Base-by-base conservation (phyloP, 64 coral and sea anemone species). In the Acropora tenuis region DNA sequence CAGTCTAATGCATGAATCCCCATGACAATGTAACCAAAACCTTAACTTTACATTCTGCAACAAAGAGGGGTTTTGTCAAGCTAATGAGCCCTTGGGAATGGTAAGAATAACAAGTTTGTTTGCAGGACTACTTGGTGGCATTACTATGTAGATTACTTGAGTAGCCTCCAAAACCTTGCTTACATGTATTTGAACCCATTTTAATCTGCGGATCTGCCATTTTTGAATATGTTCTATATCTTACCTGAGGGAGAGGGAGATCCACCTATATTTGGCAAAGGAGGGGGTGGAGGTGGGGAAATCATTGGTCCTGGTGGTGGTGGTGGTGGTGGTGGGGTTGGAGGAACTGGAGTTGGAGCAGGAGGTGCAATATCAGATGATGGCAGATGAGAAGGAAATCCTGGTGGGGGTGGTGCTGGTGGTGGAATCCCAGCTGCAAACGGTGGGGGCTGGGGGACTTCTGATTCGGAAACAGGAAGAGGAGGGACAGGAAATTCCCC, bases 401-500 rank as follows among this genome's bases (percentile, higher is more conserved):
- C 66, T 2, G 88, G 93, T 74, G 90, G 95, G 3, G 88, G 92
- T 48, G 95, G 81, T 18, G 83, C 60, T 48, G 71, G 82, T 58
- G 88, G 95, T 18, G 92, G 82, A 87, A 80, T 20, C 59, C 91
- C 87, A 12, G 48, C 83, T 47, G 75, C 76, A 76, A 61, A 73
- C 58, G 61, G 46, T 11, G 90, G 49, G 43, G 83, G 73, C 2
- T 82, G 74, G 10, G 84, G 88, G 68, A 77, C 71, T 84, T 7
- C 50, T 43, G 95, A 92, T 5, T 77, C 83, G 59, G 75, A 13
- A 12, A 77, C 55, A 6, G 76, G 3, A 7, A 76, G 91, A 11
- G 84, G 85, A 60, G 91, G 85, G 1, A 65, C 58, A 2, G 66
- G 63, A 3, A 18, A 44, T 30, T n/a, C 82, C 49, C 17, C 2